These are phyloP conservation scores for Scyliorhinus canicula DNA, from an alignment of 2,797 vertebrate species.

Conservation along the genomic window DNA sequence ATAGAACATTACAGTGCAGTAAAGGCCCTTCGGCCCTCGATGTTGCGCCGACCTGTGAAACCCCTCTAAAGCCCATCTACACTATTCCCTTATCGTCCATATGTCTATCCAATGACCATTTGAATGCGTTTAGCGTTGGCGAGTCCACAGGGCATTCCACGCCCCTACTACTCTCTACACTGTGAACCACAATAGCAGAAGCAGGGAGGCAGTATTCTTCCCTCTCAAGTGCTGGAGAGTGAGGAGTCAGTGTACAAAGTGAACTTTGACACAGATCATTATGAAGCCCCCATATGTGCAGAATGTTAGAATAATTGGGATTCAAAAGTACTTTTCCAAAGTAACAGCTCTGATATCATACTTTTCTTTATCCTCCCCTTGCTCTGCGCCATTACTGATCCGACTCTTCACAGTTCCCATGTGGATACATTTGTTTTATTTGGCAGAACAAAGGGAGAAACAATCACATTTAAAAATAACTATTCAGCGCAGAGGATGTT, in stretches of 20 bases:
- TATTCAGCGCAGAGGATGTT: not conserved
- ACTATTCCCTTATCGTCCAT: no score
- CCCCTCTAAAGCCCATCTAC: no score
- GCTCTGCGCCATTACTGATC: not conserved
- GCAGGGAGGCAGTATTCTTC: not conserved
- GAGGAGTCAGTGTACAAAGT: not conserved
- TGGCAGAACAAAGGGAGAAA: not conserved
- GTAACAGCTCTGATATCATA: not conserved
- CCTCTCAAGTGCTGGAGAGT: not conserved
- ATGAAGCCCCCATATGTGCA: not conserved
- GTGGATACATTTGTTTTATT: not conserved
- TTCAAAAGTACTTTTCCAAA: not conserved
- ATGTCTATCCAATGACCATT: no score
- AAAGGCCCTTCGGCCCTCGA: no score
- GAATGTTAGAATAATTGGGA: not conserved
- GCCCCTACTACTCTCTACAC: no score
- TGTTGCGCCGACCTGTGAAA: no score
- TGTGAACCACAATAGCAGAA: not conserved
- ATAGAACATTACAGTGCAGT: no score
- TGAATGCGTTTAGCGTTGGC: no score
- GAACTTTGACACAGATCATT: not conserved
- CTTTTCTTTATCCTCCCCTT: not conserved
- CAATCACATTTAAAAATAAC: not conserved
- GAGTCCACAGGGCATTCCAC: no score
- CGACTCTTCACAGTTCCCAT: not conserved